phyloP scores from a whole-genome alignment of 2,113 vertebrate species.

The Spermophilus dauricus region DNA sequence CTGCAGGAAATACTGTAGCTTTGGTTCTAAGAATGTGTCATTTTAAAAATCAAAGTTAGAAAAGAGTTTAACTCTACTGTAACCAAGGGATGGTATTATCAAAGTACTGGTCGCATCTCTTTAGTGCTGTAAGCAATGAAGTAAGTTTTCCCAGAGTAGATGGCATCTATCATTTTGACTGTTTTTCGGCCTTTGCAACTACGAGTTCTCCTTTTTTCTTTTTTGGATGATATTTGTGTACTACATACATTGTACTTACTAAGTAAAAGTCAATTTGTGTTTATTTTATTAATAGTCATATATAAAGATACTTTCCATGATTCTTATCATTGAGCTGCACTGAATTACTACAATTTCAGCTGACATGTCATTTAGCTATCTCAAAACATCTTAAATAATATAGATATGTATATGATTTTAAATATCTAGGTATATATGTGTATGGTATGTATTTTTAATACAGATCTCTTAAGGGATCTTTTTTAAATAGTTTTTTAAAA shows the following conservation, averaged over 20 bases:
- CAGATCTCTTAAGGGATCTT: background rate
- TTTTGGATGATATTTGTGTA: background rate
- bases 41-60: background rate
- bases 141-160: background rate
- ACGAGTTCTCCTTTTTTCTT: background rate
- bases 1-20: background rate
- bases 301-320: background rate
- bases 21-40: background rate
- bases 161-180: background rate
- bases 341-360: background rate
- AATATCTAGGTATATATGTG: background rate
- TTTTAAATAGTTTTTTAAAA: too few relatives aligned
- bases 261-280: background rate
- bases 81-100: background rate
- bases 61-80: background rate
- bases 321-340: background rate
- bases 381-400: background rate
- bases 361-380: background rate
- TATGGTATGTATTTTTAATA: background rate
- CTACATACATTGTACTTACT: background rate
- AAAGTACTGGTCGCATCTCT: background rate
- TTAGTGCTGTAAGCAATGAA: background rate
- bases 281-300: background rate
- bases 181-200: background rate
- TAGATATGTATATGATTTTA: conserved; percentile 20